Conservation (phyloP, 1,140 invertebrate genomes). For the Onthophagus taurus region DNA sequence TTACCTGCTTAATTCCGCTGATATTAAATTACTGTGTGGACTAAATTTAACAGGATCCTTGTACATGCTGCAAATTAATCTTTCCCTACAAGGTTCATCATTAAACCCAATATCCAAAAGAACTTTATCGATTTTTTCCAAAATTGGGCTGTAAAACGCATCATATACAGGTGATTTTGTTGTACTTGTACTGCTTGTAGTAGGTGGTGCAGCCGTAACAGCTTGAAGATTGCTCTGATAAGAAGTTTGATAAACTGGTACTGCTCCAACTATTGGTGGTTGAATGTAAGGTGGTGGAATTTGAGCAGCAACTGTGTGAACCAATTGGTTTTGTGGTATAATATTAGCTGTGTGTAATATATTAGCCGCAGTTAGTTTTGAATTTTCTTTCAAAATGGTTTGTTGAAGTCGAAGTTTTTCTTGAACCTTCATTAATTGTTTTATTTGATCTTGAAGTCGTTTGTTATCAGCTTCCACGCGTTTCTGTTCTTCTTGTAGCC, state of each 20-base stretch:
- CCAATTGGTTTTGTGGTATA: slow-evolving; percentile 1
- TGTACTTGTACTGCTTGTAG: slow-evolving; percentile 42
- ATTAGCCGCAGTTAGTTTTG: slow-evolving; percentile 14
- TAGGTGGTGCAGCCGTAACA: slow-evolving; percentile 12
- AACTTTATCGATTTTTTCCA: slow-evolving; percentile 64
- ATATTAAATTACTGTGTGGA: slow-evolving; percentile 75
- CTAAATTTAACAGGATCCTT: slow-evolving; percentile 64
- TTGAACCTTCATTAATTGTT: slow-evolving; percentile 31
- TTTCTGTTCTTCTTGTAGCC: slow-evolving; percentile 33
- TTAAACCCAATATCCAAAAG: slow-evolving; percentile 53
- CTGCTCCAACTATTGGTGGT: slow-evolving; percentile 5
- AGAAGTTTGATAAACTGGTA: slow-evolving; percentile 7
- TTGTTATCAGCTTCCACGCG: slow-evolving; percentile 33
- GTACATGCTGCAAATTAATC: slow-evolving; percentile 73
- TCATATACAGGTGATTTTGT: not conserved
- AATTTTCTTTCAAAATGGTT: slow-evolving; percentile 17
- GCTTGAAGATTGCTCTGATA: slow-evolving; percentile 8
- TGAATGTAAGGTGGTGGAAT: slow-evolving; percentile 14
- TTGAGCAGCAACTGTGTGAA: not conserved
- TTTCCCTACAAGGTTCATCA: slow-evolving; percentile 62
- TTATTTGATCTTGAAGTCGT: slow-evolving; percentile 33
- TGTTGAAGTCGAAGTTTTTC: slow-evolving; percentile 34
- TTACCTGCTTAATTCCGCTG: slow-evolving; percentile 76
- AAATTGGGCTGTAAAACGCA: slow-evolving; percentile 67
- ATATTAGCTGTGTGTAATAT: not conserved